Evolutionary conservation across 1,140 invertebrate species (phyloP), one percentile per base, ranked within the genome.

Genomic region (Cephus cinctus): DNA sequence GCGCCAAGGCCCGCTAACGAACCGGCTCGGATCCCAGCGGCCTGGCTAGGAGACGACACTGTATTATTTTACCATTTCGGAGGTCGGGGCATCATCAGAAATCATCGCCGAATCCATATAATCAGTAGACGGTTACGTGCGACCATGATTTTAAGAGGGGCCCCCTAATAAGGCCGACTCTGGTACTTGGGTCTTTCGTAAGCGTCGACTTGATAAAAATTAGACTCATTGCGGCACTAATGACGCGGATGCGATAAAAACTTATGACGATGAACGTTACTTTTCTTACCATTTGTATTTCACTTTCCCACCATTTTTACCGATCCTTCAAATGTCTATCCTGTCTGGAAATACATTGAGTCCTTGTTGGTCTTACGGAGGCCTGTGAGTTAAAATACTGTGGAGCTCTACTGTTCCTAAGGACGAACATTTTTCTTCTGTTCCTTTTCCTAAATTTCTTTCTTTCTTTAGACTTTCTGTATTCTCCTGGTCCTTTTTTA

Each of bases 91-190:
- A 62, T 71, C 63, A 61, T 71, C 67, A 65, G 63, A 69, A 68
- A 69, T 71, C 65, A 71, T 69, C 61, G 64, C 52, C 61, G 60
- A 71, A 71, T 70, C 54, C 65, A 67, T 65, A 71, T 69, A 70
- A 71, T 71, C 69, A 71, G 60, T 46, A 57, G 63, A 57, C 54
- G 56, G 57, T 67, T 67, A 64, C 57, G 52, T 63, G 59, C 65
- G 65, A 68, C 57, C 57, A 55, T 52, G 49, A 65, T 62, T 64
- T 61, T 61, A 63, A 69, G 52, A 30, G 39, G 18, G 21, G 39
- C 3, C 35, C 2, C 20, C 16, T 41, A 20, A 41, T 11, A 41
- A 20, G 39, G 18, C 20, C 39, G 9, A 38, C 34, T 9, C 39
- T 6, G 39, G 18, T n/a, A 22, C 15, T 18, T 23, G 20, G 39